Conservation (phyloP, 2,113 vertebrate genomes). For the Mormyrus iriodes region DNA sequence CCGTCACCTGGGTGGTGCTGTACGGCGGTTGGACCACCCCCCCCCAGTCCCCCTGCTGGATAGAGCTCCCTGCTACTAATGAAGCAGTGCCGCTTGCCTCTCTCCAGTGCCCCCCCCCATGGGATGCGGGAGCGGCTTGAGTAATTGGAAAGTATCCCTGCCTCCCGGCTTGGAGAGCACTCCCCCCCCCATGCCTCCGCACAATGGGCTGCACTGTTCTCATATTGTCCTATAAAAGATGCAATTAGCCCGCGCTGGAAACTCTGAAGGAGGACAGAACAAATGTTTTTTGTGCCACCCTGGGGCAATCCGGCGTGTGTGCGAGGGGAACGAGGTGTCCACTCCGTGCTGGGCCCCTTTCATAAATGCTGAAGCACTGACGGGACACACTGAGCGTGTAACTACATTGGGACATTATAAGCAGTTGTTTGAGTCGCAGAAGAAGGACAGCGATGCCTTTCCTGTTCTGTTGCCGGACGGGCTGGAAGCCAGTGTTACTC, state of each 20-base stretch:
- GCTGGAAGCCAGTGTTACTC: background rate
- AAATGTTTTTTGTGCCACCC: constrained; percentile 19
- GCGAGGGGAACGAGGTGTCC: background rate
- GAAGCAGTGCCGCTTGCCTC: constrained; percentile 48
- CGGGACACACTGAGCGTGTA: constrained; percentile 14
- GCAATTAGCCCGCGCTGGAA: constrained; percentile 26
- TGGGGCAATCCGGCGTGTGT: background rate
- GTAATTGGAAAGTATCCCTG: constrained; percentile 64
- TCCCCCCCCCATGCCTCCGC: constrained; percentile 4
- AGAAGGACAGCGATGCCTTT: constrained; percentile 1
- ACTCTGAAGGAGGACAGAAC: constrained; percentile 13
- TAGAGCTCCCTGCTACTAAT: constrained; percentile 51
- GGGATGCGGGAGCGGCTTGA: constrained; percentile 43
- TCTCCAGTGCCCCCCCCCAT: constrained; percentile 43
- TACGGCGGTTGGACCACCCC: background rate
- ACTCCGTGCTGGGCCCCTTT: background rate
- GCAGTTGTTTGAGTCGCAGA: constrained; percentile 1
- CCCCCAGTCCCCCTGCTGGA: constrained; percentile 10
- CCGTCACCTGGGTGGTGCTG: constrained; percentile 1
- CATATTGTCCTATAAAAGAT: constrained; percentile 35
- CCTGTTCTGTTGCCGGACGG: background rate
- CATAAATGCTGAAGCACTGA: background rate
- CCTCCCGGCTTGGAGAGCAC: constrained; percentile 39
- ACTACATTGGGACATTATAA: constrained; percentile 12
- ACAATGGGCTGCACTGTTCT: constrained; percentile 34